Evolutionary conservation across 1,140 invertebrate genomes (phyloP).

Genomic region (Anoplolepis gracilipes): DNA sequence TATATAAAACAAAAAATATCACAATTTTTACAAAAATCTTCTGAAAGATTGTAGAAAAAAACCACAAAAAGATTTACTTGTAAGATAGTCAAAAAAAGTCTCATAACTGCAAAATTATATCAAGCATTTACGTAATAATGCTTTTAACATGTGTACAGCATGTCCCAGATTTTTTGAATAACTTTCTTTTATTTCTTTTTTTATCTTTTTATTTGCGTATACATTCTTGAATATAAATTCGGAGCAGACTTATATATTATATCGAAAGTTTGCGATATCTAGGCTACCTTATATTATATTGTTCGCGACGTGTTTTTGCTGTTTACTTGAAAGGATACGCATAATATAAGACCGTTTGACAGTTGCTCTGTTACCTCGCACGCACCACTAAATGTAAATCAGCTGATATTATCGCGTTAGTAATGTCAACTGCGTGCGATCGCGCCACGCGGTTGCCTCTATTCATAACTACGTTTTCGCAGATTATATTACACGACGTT

Average conservation of each 20-base stretch:
- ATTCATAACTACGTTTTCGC: constrained; percentile 31
- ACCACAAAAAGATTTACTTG: neutral
- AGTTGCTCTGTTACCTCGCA: neutral
- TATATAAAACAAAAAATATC: neutral
- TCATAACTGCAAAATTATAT: neutral
- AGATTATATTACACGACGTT: constrained; percentile 28
- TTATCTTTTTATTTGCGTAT: neutral
- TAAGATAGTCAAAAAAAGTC: neutral
- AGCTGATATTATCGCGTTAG: constrained; percentile 45
- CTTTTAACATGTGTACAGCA: neutral
- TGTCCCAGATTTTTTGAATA: neutral
- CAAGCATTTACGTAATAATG: neutral
- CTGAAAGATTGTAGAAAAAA: constrained; percentile 5
- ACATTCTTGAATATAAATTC: neutral
- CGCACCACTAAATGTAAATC: constrained; percentile 42
- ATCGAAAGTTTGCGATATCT: neutral
- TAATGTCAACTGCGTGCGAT: constrained; percentile 40
- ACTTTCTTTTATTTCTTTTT: neutral
- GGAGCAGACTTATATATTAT: neutral
- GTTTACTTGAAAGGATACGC: constrained; percentile 41
- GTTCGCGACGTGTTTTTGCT: neutral
- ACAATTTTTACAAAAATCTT: neutral
- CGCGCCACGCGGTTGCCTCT: constrained; percentile 11
- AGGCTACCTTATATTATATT: neutral
- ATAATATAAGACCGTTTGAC: constrained; percentile 33